Conservation (phyloP, 2,113 vertebrate species). For the Morone chrysops region DNA sequence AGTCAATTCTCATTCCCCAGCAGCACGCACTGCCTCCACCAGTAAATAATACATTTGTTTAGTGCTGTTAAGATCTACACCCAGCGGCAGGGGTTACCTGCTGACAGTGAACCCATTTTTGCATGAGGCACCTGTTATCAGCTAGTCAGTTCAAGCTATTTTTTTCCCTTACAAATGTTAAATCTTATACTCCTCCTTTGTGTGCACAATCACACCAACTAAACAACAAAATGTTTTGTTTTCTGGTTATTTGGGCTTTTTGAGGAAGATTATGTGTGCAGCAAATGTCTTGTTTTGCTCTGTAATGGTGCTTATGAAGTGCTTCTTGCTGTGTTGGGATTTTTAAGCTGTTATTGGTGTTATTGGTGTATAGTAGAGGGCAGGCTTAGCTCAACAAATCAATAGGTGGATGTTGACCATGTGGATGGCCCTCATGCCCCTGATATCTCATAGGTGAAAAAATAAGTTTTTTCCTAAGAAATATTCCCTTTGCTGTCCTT, state of each 20-base stretch:
- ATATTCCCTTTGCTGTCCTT: slow-evolving; percentile 37
- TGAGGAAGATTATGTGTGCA: slow-evolving; percentile 2
- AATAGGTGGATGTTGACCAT: slow-evolving; percentile 46
- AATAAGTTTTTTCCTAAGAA: slow-evolving; percentile 34
- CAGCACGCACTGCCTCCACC: slow-evolving; percentile 27
- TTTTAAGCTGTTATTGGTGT: slow-evolving; percentile 40
- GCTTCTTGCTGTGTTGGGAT: slow-evolving; percentile 8
- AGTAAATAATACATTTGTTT: slow-evolving; percentile 57
- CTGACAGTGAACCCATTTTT: slow-evolving; percentile 16
- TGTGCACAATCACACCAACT: not conserved
- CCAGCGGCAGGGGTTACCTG: slow-evolving; percentile 19
- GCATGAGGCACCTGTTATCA: slow-evolving; percentile 16
- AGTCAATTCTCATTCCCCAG: slow-evolving; percentile 49
- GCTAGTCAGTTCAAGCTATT: not conserved
- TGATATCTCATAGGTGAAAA: slow-evolving; percentile 57
- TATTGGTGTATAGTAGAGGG: slow-evolving; percentile 7
- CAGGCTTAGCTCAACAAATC: slow-evolving; percentile 51
- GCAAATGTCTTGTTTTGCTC: slow-evolving; percentile 2
- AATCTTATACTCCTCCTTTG: not conserved
- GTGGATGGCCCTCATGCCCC: slow-evolving; percentile 34
- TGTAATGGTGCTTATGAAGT: not conserved
- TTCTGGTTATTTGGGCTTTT: not conserved
- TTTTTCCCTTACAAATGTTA: not conserved
- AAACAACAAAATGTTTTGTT: not conserved
- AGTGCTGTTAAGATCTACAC: slow-evolving; percentile 41